Conservation (phyloP, 2,113 vertebrate genomes). For the Microcebus ravelobensis region DNA sequence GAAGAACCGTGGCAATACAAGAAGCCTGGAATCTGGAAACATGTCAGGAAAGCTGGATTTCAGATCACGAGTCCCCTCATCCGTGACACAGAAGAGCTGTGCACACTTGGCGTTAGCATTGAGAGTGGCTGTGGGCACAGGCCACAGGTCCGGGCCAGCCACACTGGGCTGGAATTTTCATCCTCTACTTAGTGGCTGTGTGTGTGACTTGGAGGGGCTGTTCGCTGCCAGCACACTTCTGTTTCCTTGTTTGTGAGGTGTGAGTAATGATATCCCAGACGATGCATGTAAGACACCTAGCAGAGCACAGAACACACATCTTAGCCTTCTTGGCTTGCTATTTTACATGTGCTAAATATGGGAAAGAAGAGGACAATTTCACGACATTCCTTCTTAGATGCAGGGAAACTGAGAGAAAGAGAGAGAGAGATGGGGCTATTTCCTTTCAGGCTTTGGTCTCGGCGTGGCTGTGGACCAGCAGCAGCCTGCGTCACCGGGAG, state of each 20-base stretch:
- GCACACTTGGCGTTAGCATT: fast-evolving
- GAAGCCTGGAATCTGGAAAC: neutral
- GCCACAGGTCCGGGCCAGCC: neutral
- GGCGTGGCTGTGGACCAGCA: neutral
- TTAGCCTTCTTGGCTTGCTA: neutral
- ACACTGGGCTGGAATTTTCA: neutral
- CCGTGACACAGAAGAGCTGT: neutral
- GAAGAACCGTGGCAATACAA: neutral
- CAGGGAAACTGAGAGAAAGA: neutral
- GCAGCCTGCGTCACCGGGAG: neutral
- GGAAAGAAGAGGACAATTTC: neutral
- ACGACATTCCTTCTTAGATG: neutral
- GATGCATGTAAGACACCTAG: neutral
- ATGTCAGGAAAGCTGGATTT: neutral
- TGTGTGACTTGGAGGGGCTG: neutral
- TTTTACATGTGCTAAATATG: neutral
- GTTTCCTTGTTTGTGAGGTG: neutral
- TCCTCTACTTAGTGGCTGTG: neutral
- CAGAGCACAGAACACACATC: neutral
- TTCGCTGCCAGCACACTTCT: neutral
- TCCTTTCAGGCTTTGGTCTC: neutral
- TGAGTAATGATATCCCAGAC: neutral
- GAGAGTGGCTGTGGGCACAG: neutral
- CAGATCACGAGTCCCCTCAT: neutral
- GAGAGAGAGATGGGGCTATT: neutral